Base-by-base conservation (phyloP, 2,888 invertebrate genomes). In the Synanthedon myopaeformis region DNA sequence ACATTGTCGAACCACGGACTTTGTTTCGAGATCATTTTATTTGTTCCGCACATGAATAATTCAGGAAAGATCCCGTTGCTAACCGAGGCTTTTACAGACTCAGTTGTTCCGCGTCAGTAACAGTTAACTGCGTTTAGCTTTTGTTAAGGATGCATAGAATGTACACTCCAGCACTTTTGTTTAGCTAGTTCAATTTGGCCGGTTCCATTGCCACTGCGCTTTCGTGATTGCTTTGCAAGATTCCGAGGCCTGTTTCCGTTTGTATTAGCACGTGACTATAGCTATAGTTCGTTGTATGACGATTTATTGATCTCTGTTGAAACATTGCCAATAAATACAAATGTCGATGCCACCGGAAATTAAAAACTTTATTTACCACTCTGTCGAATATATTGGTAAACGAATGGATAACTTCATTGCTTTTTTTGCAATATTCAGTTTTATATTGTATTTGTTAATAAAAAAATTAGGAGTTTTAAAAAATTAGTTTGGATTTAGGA, bases 311-410 rank as follows among this genome's bases (percentile, higher is more conserved):
- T 52, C 5, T 52, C 45, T 6, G 45, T n/a, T 45, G 45, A n/a
- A 45, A 45, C 45, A 45, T n/a, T 14, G 45, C 13, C 19, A 49
- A 49, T 12, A 49, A 49, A 70, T 76, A 81, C 78, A 81, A 72
- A 73, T 67, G 67, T 63, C 69, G 72, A 69, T 73, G 67, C 69
- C 67, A 67, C 76, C 83, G 83, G 85, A 84, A 86, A 86, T 85
- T 83, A 83, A 84, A 83, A 82, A 79, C 76, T 78, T 12, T 45
- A 45, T 45, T 45, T 45, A 45, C 45, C 45, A 45, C 14, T 35
- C 35, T 35, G 10, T 35, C 10, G 35, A 35, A 10, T 35, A 35
- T 35, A 10, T 35, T 2, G 35, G 35, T 35, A 35, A 8, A 35
- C 8, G 35, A 35, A 35, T 35, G 3, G 35, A 35, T 35, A 35